Percentiles rank a stretch among this genome's conserved stretches.
Evolutionary conservation across 1,140 invertebrate species (phyloP).

Genomic region (Temnothorax longispinosus): DNA sequence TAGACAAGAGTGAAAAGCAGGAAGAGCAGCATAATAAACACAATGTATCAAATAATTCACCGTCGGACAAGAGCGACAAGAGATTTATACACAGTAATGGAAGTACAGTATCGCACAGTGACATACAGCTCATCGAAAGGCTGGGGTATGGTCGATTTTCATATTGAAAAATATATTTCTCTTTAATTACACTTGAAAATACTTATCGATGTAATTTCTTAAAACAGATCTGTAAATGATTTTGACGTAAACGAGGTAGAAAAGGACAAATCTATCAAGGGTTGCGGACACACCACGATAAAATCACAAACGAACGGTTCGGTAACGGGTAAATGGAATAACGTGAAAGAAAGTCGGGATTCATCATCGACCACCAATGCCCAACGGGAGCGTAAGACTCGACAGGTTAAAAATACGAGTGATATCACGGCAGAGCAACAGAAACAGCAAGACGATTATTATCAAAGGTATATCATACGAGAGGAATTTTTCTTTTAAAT

Average conservation of each 20-base stretch:
- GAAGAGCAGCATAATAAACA: slow-evolving; percentile 83
- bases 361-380: slow-evolving; percentile 86
- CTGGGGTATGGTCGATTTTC: slow-evolving; percentile 82
- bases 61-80: slow-evolving; percentile 84
- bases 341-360: slow-evolving; percentile 85
- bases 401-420: slow-evolving; percentile 85
- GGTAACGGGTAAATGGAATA: slow-evolving; percentile 84
- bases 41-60: slow-evolving; percentile 78
- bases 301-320: slow-evolving; percentile 84
- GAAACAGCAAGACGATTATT: slow-evolving; percentile 88
- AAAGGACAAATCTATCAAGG: slow-evolving; percentile 86
- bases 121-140: slow-evolving; percentile 87
- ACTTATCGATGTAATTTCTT: slow-evolving; percentile 32
- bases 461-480: slow-evolving; percentile 84
- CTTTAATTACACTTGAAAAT: background rate
- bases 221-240: slow-evolving; percentile 86
- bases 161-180: background rate
- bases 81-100: slow-evolving; percentile 86
- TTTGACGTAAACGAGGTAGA: slow-evolving; percentile 87
- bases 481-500: slow-evolving; percentile 12
- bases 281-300: slow-evolving; percentile 79
- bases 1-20: slow-evolving; percentile 86
- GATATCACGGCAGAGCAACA: slow-evolving; percentile 87
- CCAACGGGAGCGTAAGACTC: slow-evolving; percentile 87
- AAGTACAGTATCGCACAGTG: slow-evolving; percentile 82